A percentile compares a stretch with the other conserved stretches of the same genome.
Conservation (phyloP, 2,113 vertebrate species). For the Elgaria multicarinata region DNA sequence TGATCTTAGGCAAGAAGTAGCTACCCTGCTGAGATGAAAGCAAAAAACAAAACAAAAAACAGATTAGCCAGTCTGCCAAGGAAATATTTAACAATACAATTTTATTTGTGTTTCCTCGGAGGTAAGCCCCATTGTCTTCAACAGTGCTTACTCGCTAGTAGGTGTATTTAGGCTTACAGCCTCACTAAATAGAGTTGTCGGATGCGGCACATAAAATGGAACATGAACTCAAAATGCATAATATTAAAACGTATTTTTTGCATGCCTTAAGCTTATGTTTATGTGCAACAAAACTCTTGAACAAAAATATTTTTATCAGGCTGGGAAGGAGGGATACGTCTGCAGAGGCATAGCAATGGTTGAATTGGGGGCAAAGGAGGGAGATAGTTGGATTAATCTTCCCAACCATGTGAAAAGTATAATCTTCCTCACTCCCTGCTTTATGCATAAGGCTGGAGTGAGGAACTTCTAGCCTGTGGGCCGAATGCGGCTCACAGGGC, state of each 20-base stretch:
- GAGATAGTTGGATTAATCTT: neutral
- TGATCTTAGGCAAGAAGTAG: neutral
- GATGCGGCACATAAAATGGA: neutral
- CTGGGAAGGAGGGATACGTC: neutral
- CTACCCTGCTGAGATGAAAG: neutral
- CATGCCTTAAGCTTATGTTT: neutral
- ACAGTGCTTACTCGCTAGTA: neutral
- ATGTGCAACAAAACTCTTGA: neutral
- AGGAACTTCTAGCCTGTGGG: too few relatives aligned
- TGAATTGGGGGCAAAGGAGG: neutral
- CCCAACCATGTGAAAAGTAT: too few relatives aligned
- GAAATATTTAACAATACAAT: neutral
- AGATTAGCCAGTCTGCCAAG: neutral
- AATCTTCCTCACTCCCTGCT: neutral
- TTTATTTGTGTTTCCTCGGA: neutral
- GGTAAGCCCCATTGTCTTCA: neutral
- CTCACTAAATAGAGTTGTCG: neutral
- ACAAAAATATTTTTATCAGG: neutral
- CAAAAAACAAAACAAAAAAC: too few relatives aligned
- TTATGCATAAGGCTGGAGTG: neutral
- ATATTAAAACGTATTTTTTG: neutral
- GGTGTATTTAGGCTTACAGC: neutral
- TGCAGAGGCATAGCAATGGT: neutral
- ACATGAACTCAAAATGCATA: neutral
- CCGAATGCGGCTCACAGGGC: too few relatives aligned